phyloP scores from a whole-genome alignment of 2,113 vertebrate species.

The Sciurus niger region DNA sequence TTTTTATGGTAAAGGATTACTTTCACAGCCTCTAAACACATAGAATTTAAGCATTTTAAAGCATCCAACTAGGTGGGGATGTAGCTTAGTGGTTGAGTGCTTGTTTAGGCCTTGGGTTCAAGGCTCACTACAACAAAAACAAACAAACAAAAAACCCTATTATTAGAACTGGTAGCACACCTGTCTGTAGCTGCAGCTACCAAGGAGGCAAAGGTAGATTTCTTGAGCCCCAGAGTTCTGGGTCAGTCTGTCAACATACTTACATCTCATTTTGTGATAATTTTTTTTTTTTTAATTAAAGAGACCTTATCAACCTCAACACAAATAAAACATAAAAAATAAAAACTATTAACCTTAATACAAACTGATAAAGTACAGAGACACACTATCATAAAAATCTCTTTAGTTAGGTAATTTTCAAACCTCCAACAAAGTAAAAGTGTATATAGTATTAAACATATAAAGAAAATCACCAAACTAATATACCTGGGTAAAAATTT shows the following conservation, averaged over 20 bases:
- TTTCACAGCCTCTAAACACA: background rate
- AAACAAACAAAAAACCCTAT: too few relatives aligned
- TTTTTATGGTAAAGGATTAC: constrained; percentile 21
- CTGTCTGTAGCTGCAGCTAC: background rate
- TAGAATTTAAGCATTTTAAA: background rate
- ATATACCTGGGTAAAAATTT: constrained; percentile 24
- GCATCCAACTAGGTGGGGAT: too few relatives aligned
- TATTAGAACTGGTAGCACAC: too few relatives aligned
- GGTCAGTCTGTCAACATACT: too few relatives aligned
- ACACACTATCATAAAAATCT: background rate
- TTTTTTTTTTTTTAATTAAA: too few relatives aligned
- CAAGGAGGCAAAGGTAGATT: background rate
- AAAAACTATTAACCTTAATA: background rate
- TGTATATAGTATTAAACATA: background rate
- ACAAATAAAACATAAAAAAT: background rate
- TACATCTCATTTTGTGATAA: too few relatives aligned
- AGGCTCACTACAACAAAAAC: too few relatives aligned
- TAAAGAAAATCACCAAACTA: background rate
- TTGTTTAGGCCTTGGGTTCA: too few relatives aligned
- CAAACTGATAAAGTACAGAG: background rate
- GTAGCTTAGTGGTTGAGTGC: too few relatives aligned
- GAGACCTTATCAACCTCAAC: background rate
- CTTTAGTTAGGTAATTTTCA: background rate
- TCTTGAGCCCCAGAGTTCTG: too few relatives aligned
- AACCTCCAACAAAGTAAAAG: background rate